phyloP scores from a whole-genome alignment of 2,113 vertebrate species.

The Emydura subglobosa region DNA sequence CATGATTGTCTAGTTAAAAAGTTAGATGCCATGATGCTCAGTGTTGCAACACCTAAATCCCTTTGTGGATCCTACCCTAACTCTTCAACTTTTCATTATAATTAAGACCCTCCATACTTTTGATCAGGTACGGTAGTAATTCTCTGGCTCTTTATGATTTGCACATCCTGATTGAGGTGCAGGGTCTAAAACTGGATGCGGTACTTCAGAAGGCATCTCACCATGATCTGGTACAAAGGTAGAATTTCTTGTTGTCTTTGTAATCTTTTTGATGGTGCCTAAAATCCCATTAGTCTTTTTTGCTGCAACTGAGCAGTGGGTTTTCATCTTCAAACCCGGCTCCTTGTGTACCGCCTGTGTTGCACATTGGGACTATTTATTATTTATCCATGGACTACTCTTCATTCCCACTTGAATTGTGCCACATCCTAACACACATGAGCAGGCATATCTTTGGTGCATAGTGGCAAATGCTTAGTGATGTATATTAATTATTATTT shows the following conservation, averaged over 20 bases:
- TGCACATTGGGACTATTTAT: not conserved
- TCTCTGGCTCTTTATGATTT: not conserved
- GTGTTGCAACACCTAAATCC: too few species aligned
- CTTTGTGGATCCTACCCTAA: too few species aligned
- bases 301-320: not conserved
- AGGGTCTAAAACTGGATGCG: not conserved
- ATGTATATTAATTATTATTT: not conserved
- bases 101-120: not conserved
- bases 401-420: not conserved
- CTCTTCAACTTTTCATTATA: not conserved
- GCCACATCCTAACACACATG: not conserved
- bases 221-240: fast-evolving
- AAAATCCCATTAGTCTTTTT: not conserved
- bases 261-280: not conserved
- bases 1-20: not conserved
- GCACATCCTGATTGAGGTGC: not conserved
- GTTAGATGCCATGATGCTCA: not conserved
- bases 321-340: not conserved
- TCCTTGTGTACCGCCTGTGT: not conserved
- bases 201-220: not conserved
- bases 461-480: not conserved
- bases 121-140: not conserved
- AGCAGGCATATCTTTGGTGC: not conserved
- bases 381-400: not conserved
- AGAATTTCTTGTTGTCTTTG: not conserved